Evolutionary conservation across 2,888 invertebrate species (phyloP).

Genomic region (Flexamia atlantica): DNA sequence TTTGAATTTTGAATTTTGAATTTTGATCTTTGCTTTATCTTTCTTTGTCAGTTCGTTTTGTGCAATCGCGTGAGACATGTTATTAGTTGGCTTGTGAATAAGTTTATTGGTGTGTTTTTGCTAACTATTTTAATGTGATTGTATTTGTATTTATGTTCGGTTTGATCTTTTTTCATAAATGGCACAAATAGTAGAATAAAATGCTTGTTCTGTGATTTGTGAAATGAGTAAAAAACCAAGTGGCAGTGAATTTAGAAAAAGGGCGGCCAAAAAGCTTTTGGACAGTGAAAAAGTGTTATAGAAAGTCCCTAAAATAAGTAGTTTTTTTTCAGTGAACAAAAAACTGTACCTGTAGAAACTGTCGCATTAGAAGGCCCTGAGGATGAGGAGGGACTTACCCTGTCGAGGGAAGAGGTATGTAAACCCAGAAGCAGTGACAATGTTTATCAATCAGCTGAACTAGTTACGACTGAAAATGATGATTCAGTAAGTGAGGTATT

Average conservation of each 20-base stretch:
- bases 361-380: background rate
- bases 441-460: slow-evolving; percentile 8
- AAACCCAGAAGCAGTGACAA: slow-evolving; percentile 35
- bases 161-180: background rate
- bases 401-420: slow-evolving; percentile 23
- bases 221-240: slow-evolving; percentile 49
- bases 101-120: slow-evolving; percentile 14
- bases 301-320: slow-evolving; percentile 38
- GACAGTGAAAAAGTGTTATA: slow-evolving; percentile 36
- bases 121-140: slow-evolving; percentile 15
- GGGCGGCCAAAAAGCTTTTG: slow-evolving; percentile 39
- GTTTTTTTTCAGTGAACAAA: slow-evolving; percentile 12
- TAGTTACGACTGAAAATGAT: slow-evolving; percentile 12
- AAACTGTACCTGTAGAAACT: background rate
- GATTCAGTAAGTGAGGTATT: background rate
- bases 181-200: slow-evolving; percentile 13
- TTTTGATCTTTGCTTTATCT: slow-evolving; percentile 6
- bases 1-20: too few species aligned
- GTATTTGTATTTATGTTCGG: slow-evolving; percentile 22
- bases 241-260: slow-evolving; percentile 45
- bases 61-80: slow-evolving; percentile 23
- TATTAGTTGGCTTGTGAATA: slow-evolving; percentile 18
- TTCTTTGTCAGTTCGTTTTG: slow-evolving; percentile 20
- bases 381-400: slow-evolving; percentile 1
- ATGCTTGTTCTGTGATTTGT: slow-evolving; percentile 25